Conservation (phyloP, 2,888 invertebrate species). For the Acanthosoma haemorrhoidale region DNA sequence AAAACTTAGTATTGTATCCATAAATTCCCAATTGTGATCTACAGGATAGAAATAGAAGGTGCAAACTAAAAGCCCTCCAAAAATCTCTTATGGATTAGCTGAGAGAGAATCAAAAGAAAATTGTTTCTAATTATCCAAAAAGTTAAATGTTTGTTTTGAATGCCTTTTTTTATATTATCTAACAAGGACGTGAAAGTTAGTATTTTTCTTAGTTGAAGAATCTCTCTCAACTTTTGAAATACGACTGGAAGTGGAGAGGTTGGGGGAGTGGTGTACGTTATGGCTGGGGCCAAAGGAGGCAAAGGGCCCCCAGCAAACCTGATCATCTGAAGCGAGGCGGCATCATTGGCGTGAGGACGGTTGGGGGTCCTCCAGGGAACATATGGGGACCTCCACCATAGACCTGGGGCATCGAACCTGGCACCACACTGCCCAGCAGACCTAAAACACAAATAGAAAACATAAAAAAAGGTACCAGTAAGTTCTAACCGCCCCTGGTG, state of each 20-base stretch:
- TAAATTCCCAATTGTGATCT: slow-evolving; percentile 3
- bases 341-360: slow-evolving; percentile 61
- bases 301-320: slow-evolving; percentile 54
- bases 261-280: slow-evolving; percentile 28
- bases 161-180: neutral
- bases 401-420: slow-evolving; percentile 40
- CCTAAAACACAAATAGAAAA: slow-evolving; percentile 40
- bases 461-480: too few species aligned
- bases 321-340: slow-evolving; percentile 85
- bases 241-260: slow-evolving; percentile 13
- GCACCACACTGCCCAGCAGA: slow-evolving; percentile 41
- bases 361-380: slow-evolving; percentile 51
- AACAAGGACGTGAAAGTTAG: too few species aligned
- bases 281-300: slow-evolving; percentile 52
- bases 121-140: neutral
- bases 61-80: neutral
- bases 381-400: slow-evolving; percentile 41
- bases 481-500: too few species aligned
- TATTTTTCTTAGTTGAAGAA: neutral
- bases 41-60: slow-evolving; percentile 10
- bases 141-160: neutral
- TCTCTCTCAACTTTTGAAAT: slow-evolving; percentile 7
- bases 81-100: neutral
- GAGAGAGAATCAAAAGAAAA: neutral
- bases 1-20: neutral